These are phyloP conservation scores for Caenorhabditis latens DNA, from an alignment of 1,140 invertebrate species.

Conservation along the genomic window DNA sequence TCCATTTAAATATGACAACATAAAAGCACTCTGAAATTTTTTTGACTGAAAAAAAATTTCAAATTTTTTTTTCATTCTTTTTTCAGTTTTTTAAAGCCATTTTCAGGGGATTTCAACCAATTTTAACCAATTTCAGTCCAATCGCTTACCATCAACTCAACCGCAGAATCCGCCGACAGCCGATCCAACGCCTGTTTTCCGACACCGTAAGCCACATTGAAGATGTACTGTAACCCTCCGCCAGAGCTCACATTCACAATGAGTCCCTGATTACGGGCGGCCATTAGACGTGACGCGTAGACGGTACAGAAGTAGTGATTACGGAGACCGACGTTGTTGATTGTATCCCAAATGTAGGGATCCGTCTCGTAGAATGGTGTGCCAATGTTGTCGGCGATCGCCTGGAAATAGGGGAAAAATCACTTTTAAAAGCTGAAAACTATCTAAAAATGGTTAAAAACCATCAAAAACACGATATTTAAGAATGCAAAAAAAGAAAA, in stretches of 20 bases:
- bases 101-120: too few relatives aligned
- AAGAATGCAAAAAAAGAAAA: too few relatives aligned
- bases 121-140: too few relatives aligned
- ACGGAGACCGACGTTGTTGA: conserved; percentile 79
- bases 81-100: too few relatives aligned
- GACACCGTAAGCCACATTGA: conserved; percentile 78
- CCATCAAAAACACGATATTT: too few relatives aligned
- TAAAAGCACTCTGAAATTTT: too few relatives aligned
- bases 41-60: too few relatives aligned
- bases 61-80: too few relatives aligned
- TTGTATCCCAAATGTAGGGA: conserved; percentile 77
- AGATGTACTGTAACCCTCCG: conserved; percentile 79
- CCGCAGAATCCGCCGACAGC: conserved; percentile 79
- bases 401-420: conserved; percentile 51
- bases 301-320: conserved; percentile 80
- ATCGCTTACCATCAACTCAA: conserved; percentile 74
- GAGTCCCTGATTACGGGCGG: conserved; percentile 77
- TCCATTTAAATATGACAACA: too few relatives aligned
- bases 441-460: too few relatives aligned
- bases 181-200: conserved; percentile 74
- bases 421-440: too few relatives aligned
- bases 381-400: conserved; percentile 70
- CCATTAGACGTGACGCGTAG: conserved; percentile 79
- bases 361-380: conserved; percentile 78
- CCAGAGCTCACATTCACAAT: conserved; percentile 80